phyloP scores from a whole-genome alignment of 1,140 invertebrate species.

The Drosophila punjabiensis region DNA sequence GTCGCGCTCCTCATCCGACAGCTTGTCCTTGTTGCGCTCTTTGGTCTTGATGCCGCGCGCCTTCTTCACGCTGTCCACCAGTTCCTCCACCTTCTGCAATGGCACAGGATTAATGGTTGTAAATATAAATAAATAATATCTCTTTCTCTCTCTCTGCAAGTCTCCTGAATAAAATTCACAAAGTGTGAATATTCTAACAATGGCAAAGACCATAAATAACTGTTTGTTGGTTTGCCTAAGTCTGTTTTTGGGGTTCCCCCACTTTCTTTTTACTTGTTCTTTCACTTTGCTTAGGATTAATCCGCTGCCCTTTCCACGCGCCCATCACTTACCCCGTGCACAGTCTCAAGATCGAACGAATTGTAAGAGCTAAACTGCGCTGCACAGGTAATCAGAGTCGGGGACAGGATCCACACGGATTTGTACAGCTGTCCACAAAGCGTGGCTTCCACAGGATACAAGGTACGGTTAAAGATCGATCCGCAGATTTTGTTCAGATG shows the following conservation, averaged over 20 bases:
- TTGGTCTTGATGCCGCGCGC: constrained; percentile 89
- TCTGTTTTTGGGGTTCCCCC: neutral
- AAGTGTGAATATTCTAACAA: neutral
- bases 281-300: neutral
- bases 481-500: too few relatives aligned
- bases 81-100: constrained; percentile 86
- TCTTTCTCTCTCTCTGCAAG: neutral
- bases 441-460: neutral
- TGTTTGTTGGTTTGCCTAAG: constrained; percentile 1
- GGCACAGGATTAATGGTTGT: constrained; percentile 65
- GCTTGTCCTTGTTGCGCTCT: constrained; percentile 86
- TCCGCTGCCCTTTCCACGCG: constrained; percentile 57
- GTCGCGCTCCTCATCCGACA: constrained; percentile 88
- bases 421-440: neutral
- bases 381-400: constrained; percentile 27
- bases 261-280: neutral
- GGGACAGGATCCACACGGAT: constrained; percentile 9
- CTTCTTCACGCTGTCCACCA: constrained; percentile 88
- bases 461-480: neutral
- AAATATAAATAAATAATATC: constrained; percentile 1
- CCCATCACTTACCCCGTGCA: constrained; percentile 85
- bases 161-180: constrained; percentile 6
- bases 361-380: constrained; percentile 68
- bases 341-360: constrained; percentile 68
- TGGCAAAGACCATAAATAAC: neutral